These are phyloP conservation scores for Gibbula magus DNA, from an alignment of 2,888 invertebrate genomes.

Conservation along the genomic window DNA sequence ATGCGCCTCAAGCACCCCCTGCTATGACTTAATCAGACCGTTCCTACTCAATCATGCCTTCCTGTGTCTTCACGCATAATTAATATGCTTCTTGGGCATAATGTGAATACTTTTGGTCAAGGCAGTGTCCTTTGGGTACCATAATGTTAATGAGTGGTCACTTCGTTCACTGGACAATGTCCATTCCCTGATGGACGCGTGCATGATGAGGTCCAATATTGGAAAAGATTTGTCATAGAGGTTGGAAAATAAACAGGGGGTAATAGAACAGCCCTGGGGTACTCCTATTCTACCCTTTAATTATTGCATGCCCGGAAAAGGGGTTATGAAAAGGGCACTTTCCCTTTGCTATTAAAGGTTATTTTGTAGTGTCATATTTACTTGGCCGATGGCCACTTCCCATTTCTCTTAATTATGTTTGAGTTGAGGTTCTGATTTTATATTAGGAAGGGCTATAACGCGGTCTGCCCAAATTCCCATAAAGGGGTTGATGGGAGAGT, in stretches of 20 bases:
- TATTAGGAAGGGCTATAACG: no score
- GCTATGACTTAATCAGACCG: slow-evolving; percentile 1
- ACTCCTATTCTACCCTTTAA: not conserved
- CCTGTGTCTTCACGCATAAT: not conserved
- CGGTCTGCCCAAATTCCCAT: no score
- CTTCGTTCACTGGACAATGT: not conserved
- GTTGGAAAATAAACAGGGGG: not conserved
- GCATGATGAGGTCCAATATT: not conserved
- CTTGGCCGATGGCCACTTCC: no score
- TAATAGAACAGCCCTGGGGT: not conserved
- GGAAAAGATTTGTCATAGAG: not conserved
- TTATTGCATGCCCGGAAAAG: not conserved
- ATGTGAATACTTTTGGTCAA: slow-evolving; percentile 3
- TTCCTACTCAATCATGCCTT: not conserved
- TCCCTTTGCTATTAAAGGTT: not conserved
- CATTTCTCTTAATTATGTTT: no score
- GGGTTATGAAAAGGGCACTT: slow-evolving; percentile 13
- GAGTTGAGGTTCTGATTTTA: no score
- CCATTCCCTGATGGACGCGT: not conserved
- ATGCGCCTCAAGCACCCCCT: not conserved
- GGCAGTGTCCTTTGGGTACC: not conserved
- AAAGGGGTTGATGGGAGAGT: no score
- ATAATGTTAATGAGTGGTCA: slow-evolving; percentile 8
- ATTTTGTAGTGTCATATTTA: not conserved
- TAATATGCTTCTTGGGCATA: not conserved